phyloP scores from a whole-genome alignment of 2,888 invertebrate genomes.

The Pristionchus fissidentatus region DNA sequence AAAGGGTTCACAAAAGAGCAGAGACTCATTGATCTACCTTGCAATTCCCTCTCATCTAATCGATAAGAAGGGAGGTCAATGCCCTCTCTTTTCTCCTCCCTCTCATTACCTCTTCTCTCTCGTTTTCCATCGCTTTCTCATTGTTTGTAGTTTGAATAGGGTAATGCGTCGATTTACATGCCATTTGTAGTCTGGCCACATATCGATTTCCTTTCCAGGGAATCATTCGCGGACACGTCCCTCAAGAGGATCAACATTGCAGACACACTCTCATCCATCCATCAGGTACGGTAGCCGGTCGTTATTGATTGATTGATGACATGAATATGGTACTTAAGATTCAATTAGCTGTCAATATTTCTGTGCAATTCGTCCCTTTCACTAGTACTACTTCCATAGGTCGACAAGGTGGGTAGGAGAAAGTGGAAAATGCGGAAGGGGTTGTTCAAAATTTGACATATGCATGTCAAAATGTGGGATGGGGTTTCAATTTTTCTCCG shows the following conservation, averaged over 20 bases:
- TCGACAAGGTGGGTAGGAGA: no score
- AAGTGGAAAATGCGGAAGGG: no score
- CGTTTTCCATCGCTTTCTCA: neutral
- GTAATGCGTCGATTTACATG: no score
- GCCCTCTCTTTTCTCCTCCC: neutral
- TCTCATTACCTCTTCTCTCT: no score
- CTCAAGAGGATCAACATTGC: neutral
- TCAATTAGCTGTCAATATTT: no score
- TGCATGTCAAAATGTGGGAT: no score
- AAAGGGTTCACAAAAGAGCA: neutral
- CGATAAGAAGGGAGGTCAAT: neutral
- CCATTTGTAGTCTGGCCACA: neutral
- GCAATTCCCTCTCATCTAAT: neutral
- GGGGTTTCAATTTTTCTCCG: no score
- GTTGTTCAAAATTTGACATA: neutral
- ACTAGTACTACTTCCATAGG: no score
- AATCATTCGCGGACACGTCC: neutral
- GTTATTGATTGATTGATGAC: neutral
- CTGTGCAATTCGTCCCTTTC: no score
- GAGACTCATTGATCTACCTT: conserved; percentile 18
- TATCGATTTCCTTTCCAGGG: neutral
- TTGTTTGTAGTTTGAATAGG: neutral
- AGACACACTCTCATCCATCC: neutral
- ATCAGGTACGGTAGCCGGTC: conserved; percentile 29
- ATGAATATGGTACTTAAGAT: no score